Percentiles rank a stretch among this genome's conserved stretches.
phyloP scores from a whole-genome alignment of 2,888 invertebrate genomes.

The Ornithoptera alexandrae region DNA sequence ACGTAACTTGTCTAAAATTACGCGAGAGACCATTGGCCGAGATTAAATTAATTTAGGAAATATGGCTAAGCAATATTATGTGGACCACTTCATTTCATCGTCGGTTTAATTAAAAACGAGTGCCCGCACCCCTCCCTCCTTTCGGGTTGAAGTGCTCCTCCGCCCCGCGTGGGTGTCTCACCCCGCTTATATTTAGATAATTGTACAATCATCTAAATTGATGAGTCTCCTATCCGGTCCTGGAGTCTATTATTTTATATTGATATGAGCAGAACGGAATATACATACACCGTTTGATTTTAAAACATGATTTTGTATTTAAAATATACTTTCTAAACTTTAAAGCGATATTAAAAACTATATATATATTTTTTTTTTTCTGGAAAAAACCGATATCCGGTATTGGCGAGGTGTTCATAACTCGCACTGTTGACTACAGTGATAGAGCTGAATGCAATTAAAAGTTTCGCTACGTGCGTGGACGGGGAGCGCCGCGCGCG shows the following conservation, averaged over 20 bases:
- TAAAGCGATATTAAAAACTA: no score
- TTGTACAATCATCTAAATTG: constrained; percentile 81
- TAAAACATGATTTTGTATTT: constrained; percentile 5
- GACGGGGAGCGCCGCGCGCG: constrained; percentile 61
- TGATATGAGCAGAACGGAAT: constrained; percentile 61
- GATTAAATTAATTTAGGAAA: constrained; percentile 78
- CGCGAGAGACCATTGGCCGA: constrained; percentile 22
- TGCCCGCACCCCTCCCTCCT: constrained; percentile 75
- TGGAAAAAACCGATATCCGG: constrained; percentile 46
- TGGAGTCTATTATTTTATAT: constrained; percentile 74
- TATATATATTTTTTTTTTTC: no score
- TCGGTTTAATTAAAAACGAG: constrained; percentile 80
- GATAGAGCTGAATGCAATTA: constrained; percentile 78
- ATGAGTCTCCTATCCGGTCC: constrained; percentile 79
- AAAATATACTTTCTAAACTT: neutral
- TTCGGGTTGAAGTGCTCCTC: constrained; percentile 75
- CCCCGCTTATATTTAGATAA: constrained; percentile 80
- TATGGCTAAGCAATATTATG: constrained; percentile 80
- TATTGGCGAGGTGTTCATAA: constrained; percentile 58
- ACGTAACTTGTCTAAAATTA: constrained; percentile 10
- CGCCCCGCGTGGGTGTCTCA: constrained; percentile 70
- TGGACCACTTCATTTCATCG: constrained; percentile 80
- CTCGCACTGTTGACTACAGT: constrained; percentile 69
- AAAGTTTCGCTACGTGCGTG: constrained; percentile 79
- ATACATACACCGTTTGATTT: constrained; percentile 66